Conservation (phyloP, 2,888 invertebrate species). For the Leistus spinibarbis region DNA sequence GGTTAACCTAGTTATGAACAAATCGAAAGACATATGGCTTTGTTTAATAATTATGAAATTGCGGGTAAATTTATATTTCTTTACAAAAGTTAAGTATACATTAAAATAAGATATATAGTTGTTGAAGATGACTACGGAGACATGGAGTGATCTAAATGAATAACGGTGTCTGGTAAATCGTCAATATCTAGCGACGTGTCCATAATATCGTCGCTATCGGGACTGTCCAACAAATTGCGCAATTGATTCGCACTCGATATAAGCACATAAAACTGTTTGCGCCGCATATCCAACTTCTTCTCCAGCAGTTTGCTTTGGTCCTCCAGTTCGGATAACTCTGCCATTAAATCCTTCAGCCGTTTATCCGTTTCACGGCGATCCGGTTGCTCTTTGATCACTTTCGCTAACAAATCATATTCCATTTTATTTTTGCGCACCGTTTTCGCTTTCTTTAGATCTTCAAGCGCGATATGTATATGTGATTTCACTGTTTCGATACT, state of each 20-base stretch:
- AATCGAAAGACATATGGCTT: too few relatives aligned
- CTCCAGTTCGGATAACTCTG: constrained; percentile 73
- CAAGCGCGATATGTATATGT: constrained; percentile 82
- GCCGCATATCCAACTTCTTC: constrained; percentile 77
- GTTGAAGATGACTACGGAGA: constrained; percentile 11
- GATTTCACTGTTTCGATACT: constrained; percentile 80
- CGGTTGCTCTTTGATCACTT: constrained; percentile 88
- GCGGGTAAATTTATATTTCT: too few relatives aligned
- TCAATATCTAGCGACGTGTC: constrained; percentile 60
- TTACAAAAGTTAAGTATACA: too few relatives aligned
- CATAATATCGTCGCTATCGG: constrained; percentile 62
- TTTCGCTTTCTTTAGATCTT: constrained; percentile 80
- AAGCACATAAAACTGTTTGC: constrained; percentile 89
- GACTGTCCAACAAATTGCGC: constrained; percentile 77
- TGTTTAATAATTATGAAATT: too few relatives aligned
- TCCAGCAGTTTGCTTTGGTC: constrained; percentile 75
- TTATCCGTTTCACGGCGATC: constrained; percentile 82
- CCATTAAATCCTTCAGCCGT: constrained; percentile 70
- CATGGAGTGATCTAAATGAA: constrained; percentile 19
- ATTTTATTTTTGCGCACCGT: constrained; percentile 86
- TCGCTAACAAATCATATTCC: constrained; percentile 92
- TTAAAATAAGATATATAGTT: neutral
- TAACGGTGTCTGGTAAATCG: constrained; percentile 31
- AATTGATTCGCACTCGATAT: constrained; percentile 87
- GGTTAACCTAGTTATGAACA: too few relatives aligned